Evolutionary conservation across 2,888 invertebrate species (phyloP).

Genomic region (Creontiades dilutus): DNA sequence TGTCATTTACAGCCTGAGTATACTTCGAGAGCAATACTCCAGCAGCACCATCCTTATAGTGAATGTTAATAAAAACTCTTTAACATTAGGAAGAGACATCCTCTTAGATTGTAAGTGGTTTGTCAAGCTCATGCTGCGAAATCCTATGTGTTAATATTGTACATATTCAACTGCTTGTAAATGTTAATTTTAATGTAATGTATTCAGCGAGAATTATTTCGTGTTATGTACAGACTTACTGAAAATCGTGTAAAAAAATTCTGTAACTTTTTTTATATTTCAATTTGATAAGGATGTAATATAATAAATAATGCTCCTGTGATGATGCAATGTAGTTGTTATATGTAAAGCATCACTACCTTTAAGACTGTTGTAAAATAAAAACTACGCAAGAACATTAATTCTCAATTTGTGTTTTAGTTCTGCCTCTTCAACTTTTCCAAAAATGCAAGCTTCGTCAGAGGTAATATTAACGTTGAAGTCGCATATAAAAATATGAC

Average conservation of each 20-base stretch:
- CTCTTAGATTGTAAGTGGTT: slow-evolving; percentile 68
- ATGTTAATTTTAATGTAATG: slow-evolving; percentile 73
- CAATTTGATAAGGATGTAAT: slow-evolving; percentile 74
- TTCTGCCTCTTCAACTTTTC: not conserved
- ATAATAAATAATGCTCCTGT: slow-evolving; percentile 75
- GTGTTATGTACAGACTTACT: slow-evolving; percentile 72
- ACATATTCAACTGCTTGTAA: slow-evolving; percentile 75
- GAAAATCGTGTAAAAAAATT: slow-evolving; percentile 72
- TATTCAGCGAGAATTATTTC: slow-evolving; percentile 71
- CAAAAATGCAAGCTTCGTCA: too few species aligned
- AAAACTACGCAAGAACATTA: slow-evolving; percentile 71
- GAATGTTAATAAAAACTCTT: slow-evolving; percentile 80
- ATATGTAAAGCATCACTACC: slow-evolving; percentile 75
- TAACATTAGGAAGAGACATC: slow-evolving; percentile 63
- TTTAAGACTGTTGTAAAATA: slow-evolving; percentile 75
- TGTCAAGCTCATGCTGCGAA: slow-evolving; percentile 54
- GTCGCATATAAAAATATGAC: too few species aligned
- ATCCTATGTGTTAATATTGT: slow-evolving; percentile 74
- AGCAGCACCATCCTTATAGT: slow-evolving; percentile 83
- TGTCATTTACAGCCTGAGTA: slow-evolving; percentile 89
- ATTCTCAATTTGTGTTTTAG: slow-evolving; percentile 37
- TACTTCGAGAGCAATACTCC: slow-evolving; percentile 77
- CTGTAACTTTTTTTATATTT: slow-evolving; percentile 74
- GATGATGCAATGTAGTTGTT: slow-evolving; percentile 76
- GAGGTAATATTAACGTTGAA: too few species aligned